A percentile compares a stretch with the other conserved stretches of the same genome.
Conservation (phyloP, 2,113 vertebrate genomes). For the mouse (Mus musculus) region GRCm39 chr1:133828001-133828500, state of each 20-base stretch:
- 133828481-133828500: background rate
- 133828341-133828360: background rate
- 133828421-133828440: background rate
- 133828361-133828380: background rate
- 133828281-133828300: background rate
- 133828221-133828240: background rate
- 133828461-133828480: background rate
- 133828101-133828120: background rate
- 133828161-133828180: background rate
- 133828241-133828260: background rate
- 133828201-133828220: background rate
- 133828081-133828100: background rate
- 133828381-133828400: background rate
- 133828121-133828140: background rate
- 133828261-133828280: background rate
- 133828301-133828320: background rate
- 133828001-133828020: background rate
- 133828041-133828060: background rate
- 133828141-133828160: background rate
- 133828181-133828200: background rate
- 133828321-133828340: background rate
- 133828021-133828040: background rate
- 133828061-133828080: background rate
- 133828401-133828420: background rate
- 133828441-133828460: background rate